These are phyloP conservation scores for Idaea aversata DNA, from an alignment of 2,888 invertebrate genomes.

Conservation along the genomic window DNA sequence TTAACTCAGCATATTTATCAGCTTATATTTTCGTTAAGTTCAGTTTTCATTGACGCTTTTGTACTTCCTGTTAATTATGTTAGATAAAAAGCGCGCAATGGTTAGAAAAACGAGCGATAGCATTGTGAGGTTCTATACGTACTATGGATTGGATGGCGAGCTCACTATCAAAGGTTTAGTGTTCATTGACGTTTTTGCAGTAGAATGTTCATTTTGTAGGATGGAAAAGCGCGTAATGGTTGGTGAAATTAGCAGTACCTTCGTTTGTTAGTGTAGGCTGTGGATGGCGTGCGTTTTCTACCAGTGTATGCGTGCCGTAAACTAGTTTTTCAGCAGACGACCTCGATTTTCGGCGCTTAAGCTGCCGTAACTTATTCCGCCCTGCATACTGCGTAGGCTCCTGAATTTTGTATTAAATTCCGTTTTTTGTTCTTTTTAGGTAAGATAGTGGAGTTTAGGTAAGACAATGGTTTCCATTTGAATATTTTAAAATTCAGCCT, in stretches of 20 bases:
- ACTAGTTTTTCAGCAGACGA: conserved; percentile 29
- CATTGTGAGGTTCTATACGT: neutral
- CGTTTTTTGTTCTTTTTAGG: neutral
- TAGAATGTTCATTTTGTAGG: neutral
- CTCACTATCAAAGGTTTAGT: neutral
- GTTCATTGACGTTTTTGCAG: neutral
- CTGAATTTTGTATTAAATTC: conserved; percentile 28
- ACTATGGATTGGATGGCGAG: neutral
- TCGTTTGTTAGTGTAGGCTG: neutral
- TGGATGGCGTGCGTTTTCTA: neutral
- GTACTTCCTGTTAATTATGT: neutral
- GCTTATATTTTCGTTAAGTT: neutral
- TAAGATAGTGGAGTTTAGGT: neutral
- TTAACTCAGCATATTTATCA: neutral
- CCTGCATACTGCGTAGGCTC: conserved; percentile 62
- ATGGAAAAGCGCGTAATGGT: neutral
- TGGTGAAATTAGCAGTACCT: neutral
- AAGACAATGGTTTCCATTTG: neutral
- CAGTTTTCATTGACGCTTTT: neutral
- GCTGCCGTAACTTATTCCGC: conserved; percentile 69
- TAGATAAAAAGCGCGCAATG: neutral
- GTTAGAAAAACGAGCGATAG: neutral
- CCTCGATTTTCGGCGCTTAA: conserved; percentile 73
- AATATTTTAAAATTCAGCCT: neutral
- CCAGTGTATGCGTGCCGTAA: neutral